Percentiles rank a stretch among this genome's conserved stretches.
Evolutionary conservation across 2,113 vertebrate genomes (phyloP).

Genomic region (Thymallus thymallus): DNA sequence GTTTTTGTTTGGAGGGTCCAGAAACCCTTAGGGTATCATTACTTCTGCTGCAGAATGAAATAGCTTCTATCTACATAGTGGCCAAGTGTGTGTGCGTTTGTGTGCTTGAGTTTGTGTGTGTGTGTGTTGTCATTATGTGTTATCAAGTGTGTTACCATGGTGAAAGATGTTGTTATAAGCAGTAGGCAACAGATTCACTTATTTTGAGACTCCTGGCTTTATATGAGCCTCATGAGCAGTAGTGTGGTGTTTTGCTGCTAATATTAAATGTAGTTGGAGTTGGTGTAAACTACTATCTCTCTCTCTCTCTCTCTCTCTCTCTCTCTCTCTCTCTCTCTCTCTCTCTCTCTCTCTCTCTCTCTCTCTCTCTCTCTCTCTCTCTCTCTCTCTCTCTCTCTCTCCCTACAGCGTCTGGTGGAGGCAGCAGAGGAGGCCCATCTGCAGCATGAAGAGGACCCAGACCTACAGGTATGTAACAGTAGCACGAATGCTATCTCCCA

Average conservation of each 20-base stretch:
- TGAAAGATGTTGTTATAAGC: too few species aligned
- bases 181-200: too few species aligned
- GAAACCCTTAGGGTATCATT: constrained; percentile 55
- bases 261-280: neutral
- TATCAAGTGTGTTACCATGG: too few species aligned
- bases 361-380: neutral
- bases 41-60: constrained; percentile 57
- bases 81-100: constrained; percentile 43
- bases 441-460: constrained; percentile 92
- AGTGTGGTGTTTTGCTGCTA: too few species aligned
- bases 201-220: too few species aligned
- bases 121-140: neutral
- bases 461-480: constrained; percentile 83
- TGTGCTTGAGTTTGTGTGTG: neutral
- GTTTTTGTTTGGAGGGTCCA: constrained; percentile 48
- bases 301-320: neutral
- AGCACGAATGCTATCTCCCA: neutral
- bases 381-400: constrained; percentile 12
- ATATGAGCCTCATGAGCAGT: too few species aligned
- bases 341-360: neutral
- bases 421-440: constrained; percentile 96
- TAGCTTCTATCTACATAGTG: constrained; percentile 47
- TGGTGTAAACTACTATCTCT: neutral
- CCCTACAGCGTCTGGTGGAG: constrained; percentile 88
- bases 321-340: neutral